Base-by-base conservation (phyloP, 1,140 invertebrate genomes). In the Pogonomyrmex barbatus region DNA sequence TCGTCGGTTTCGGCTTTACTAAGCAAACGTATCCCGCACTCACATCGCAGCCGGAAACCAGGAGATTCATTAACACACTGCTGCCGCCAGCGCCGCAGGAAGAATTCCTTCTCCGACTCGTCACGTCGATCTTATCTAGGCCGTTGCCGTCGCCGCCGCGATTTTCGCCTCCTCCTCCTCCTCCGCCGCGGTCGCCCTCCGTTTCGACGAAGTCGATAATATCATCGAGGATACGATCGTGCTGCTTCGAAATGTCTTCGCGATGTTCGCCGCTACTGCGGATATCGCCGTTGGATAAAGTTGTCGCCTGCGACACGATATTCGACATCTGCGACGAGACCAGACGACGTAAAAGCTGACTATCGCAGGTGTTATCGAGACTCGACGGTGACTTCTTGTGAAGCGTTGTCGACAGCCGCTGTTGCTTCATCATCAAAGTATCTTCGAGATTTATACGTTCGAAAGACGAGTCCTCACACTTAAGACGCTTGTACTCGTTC, bases 41-140 rank as follows among this genome's bases (percentile, higher is more conserved):
- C 94, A 98, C 97, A 95, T 98, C 98, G 95, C 98, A 98, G 92
- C 98, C 98, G 96, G 97, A 98, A 94, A 98, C 97, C 94, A 98
- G 96, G 82, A 98, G 96, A 95, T 98, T 98, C 97, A 98, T 98
- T 87, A 98, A 96, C 91, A 98, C 98, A 94, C 97, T 97, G 90
- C 96, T 96, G 33, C 96, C 96, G 56, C 88, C 62, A 82, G 86
- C 47, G 54, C 71, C 58, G 73, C 67, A 87, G 65, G 87, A 71
- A 5, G 50, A 54, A 9, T 84, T 63, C 30, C 9, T 45, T n/a
- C 60, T 71, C 52, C 85, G 86, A 12, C 65, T 77, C n/a, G 56
- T 58, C 52, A 9, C 10, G 5, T 84, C 68, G 47, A 83, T 73
- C 12, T 50, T 83, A n/a, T 62, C n/a, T 54, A 75, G 45, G 30